Percentiles rank a stretch among this genome's conserved stretches.
phyloP scores from a whole-genome alignment of 2,797 vertebrate genomes.

The Sebastes paucispinis region DNA sequence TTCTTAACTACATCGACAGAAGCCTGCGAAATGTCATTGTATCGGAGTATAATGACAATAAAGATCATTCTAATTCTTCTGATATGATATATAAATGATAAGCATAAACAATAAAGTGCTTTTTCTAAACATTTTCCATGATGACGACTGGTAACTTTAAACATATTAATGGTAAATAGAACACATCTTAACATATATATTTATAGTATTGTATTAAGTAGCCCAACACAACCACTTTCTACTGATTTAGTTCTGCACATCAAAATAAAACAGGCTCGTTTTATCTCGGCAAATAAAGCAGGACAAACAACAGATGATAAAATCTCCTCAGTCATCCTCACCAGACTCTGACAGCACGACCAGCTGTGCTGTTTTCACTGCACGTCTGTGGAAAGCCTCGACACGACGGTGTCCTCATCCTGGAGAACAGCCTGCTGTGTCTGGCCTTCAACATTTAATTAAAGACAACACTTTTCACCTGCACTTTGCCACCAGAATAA shows the following conservation, averaged over 20 bases:
- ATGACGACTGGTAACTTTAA: not conserved
- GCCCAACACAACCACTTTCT: not conserved
- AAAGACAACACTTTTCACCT: not conserved
- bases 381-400: not conserved
- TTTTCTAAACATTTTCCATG: too few species aligned
- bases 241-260: not conserved
- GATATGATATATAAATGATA: not conserved
- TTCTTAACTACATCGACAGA: too few species aligned
- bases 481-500: not conserved
- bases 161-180: not conserved
- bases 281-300: conserved; percentile 2
- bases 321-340: conserved; percentile 15
- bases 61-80: not conserved
- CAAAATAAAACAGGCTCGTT: not conserved
- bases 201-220: not conserved
- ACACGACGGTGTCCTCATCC: not conserved
- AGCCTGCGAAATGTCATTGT: too few species aligned
- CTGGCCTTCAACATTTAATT: not conserved
- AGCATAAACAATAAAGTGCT: not conserved
- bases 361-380: conserved; percentile 31
- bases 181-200: not conserved
- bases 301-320: conserved; percentile 47
- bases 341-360: not conserved
- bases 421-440: not conserved
- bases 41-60: too few species aligned